phyloP scores from a whole-genome alignment of 1,140 invertebrate species.

The Pentalonia nigronervosa region DNA sequence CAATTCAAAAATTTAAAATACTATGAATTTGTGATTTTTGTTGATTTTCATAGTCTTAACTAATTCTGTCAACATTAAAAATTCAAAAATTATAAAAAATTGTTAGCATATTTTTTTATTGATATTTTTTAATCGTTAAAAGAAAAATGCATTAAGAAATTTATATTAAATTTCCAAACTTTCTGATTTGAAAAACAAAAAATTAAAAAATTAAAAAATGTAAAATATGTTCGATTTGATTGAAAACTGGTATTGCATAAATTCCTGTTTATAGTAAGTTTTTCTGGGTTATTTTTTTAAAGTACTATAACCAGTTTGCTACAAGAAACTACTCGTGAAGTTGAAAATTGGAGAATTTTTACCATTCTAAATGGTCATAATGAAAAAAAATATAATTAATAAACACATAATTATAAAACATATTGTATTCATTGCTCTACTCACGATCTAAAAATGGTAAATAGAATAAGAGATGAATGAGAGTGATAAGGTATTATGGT shows the following conservation, averaged over 20 bases:
- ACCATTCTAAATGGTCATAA: not conserved
- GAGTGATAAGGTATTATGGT: not conserved
- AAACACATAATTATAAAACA: not conserved
- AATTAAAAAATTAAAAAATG: not conserved
- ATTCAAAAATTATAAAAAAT: not conserved
- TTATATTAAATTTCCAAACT: not conserved
- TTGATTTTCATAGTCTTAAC: not conserved
- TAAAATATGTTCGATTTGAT: no score
- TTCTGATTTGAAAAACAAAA: not conserved
- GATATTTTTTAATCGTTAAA: not conserved
- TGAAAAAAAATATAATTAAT: not conserved
- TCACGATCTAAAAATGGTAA: not conserved
- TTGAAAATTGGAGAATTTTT: not conserved
- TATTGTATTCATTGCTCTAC: not conserved
- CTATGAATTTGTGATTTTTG: not conserved
- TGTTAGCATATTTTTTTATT: not conserved
- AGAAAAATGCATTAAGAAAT: not conserved
- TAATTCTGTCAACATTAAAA: not conserved
- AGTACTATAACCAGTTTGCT: not conserved
- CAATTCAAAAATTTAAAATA: not conserved
- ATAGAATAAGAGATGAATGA: not conserved
- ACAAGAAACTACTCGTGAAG: not conserved
- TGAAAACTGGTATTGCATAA: no score
- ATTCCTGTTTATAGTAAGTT: not conserved
- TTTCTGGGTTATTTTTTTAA: not conserved